These are phyloP conservation scores for Lepus timidus DNA, from an alignment of 2,113 vertebrate species.

Conservation along the genomic window DNA sequence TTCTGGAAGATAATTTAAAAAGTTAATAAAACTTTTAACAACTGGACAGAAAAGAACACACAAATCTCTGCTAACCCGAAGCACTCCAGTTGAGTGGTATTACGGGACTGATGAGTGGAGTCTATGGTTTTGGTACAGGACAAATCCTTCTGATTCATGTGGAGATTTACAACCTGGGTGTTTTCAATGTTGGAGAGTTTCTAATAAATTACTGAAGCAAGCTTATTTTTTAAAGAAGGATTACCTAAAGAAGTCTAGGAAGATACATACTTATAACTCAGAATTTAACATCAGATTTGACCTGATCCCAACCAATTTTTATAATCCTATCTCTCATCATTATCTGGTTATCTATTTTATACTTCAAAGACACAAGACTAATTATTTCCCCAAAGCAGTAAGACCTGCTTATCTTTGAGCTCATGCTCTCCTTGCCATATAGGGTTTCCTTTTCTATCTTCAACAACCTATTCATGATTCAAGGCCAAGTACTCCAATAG, in stretches of 20 bases:
- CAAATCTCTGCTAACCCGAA: neutral
- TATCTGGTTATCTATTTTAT: neutral
- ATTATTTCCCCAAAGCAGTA: neutral
- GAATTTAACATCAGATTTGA: neutral
- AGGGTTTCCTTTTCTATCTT: neutral
- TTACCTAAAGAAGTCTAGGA: neutral
- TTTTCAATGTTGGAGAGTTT: neutral
- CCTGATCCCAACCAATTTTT: neutral
- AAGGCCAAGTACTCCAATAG: neutral
- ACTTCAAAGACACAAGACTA: neutral
- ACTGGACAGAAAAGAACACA: neutral
- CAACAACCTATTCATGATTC: neutral
- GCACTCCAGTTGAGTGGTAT: neutral
- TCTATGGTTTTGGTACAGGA: neutral
- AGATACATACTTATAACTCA: neutral
- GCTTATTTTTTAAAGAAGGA: slow-evolving; percentile 35
- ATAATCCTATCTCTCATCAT: neutral
- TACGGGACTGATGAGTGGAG: neutral
- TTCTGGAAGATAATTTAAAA: slow-evolving; percentile 50
- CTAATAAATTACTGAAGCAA: neutral
- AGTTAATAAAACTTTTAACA: neutral
- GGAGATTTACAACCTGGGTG: neutral
- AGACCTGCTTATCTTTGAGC: neutral
- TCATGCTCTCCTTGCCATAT: neutral
- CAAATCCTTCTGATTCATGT: neutral